These are phyloP conservation scores for Promerops cafer DNA, from an alignment of 2,113 vertebrate genomes.

Conservation along the genomic window DNA sequence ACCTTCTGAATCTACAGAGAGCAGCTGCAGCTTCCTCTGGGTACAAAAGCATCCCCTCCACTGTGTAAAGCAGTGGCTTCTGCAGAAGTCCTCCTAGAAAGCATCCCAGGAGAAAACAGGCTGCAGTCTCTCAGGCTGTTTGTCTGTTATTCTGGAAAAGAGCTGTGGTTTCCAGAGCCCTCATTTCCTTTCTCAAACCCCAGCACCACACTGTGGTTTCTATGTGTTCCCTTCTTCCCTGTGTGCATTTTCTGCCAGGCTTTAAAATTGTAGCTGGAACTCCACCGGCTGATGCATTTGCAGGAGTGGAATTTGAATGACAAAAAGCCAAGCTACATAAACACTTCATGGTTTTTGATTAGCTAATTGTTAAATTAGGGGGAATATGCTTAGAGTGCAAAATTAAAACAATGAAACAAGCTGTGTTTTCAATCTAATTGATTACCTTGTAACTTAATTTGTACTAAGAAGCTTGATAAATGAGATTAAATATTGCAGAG, in stretches of 20 bases:
- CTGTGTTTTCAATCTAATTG: conserved; percentile 38
- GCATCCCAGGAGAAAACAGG: neutral
- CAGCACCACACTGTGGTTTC: neutral
- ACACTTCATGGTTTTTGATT: conserved; percentile 43
- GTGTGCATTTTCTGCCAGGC: neutral
- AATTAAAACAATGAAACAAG: conserved; percentile 59
- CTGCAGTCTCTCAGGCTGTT: neutral
- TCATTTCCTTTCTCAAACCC: neutral
- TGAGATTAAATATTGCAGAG: conserved; percentile 36
- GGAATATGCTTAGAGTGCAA: conserved; percentile 33
- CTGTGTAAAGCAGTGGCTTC: neutral
- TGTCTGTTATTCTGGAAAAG: neutral
- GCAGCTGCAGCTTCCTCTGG: neutral
- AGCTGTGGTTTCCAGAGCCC: neutral
- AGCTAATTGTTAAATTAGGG: conserved; percentile 43
- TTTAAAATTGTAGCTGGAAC: neutral
- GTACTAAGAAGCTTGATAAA: conserved; percentile 60
- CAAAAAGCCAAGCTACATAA: conserved; percentile 18
- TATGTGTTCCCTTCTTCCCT: neutral
- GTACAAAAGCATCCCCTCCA: neutral
- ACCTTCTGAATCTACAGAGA: neutral
- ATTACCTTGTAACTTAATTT: conserved; percentile 64
- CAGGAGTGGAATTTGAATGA: conserved; percentile 36
- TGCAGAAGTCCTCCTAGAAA: neutral
- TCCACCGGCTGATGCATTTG: neutral